Evolutionary conservation across 1,140 invertebrate species (phyloP), one percentile per base, ranked within the genome.

Genomic region (Sitophilus oryzae): DNA sequence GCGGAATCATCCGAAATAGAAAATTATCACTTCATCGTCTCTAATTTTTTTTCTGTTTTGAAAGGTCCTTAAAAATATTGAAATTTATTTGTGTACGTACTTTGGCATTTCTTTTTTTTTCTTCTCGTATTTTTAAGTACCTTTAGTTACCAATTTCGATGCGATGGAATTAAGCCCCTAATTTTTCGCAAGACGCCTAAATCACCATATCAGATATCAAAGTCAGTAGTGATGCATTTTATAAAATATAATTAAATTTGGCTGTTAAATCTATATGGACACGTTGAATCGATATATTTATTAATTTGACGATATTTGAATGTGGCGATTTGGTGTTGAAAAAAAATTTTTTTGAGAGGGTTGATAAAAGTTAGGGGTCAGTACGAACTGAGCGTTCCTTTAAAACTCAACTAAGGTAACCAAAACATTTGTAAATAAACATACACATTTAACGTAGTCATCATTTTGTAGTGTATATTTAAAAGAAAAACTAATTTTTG

Each of bases 391-490:
- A 59, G 56, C 54, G 62, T 62, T 64, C 62, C 56, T 64, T 59
- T 45, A 46, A 49, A 58, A 63, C 5, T 30, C 25, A 6, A 30
- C 5, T 6, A 30, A 30, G 14, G 21, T 20, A 45, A 52, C 11
- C 61, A 60, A 63, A 66, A 70, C 67, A 71, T 71, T 67, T 72
- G 70, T 72, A 72, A 61, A 71, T 71, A 71, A 67, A 68, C 67
- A 69, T 70, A 66, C 66, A 67, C 65, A 68, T 64, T 64, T 63
- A 65, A 68, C 68, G 69, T 54, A 54, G 43, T 71, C 68, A 70
- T 67, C 66, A 66, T 47, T 42, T 42, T 62, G 65, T 70, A 70
- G 68, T 68, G 51, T 54, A 47, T 41, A 25, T 44, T 53, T 45
- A 53, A 35, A 52, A 52, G 15, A 9, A 22, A 53, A 30, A 30